A percentile compares a stretch with the other conserved stretches of the same genome.
phyloP scores from a whole-genome alignment of 2,113 vertebrate genomes.

The Eudorcas thomsonii region DNA sequence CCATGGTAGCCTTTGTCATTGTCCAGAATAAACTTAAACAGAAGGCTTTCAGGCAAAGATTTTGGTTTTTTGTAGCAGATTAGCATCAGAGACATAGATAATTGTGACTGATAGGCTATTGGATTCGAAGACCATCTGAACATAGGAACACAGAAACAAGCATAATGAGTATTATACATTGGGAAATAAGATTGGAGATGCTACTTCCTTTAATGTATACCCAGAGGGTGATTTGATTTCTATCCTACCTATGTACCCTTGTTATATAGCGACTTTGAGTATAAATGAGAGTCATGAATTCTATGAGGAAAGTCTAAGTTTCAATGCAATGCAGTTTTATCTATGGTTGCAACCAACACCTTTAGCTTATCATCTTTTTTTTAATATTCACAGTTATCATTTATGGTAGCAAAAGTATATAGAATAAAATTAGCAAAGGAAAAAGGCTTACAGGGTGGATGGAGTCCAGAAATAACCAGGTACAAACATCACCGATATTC shows the following conservation, averaged over 20 bases:
- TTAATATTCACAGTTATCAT: neutral
- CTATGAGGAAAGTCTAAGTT: neutral
- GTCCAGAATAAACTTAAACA: neutral
- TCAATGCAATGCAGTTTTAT: neutral
- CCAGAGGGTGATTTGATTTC: neutral
- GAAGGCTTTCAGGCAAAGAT: neutral
- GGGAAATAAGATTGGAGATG: neutral
- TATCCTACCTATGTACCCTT: neutral
- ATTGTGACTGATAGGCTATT: neutral
- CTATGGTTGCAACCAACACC: neutral
- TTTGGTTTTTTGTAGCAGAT: neutral
- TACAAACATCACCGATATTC: neutral
- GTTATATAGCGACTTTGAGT: neutral
- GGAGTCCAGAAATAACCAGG: neutral
- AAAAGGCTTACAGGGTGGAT: neutral
- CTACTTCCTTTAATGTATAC: neutral
- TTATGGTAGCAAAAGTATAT: neutral
- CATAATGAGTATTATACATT: neutral
- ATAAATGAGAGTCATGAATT: neutral
- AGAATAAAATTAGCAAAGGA: neutral
- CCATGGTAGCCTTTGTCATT: neutral
- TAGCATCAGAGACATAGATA: neutral
- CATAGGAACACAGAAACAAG: accelerated
- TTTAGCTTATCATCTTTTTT: neutral
- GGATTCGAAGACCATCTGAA: neutral